These are phyloP conservation scores for Himalopsyche phryganea DNA, from an alignment of 1,140 invertebrate species.

Conservation along the genomic window DNA sequence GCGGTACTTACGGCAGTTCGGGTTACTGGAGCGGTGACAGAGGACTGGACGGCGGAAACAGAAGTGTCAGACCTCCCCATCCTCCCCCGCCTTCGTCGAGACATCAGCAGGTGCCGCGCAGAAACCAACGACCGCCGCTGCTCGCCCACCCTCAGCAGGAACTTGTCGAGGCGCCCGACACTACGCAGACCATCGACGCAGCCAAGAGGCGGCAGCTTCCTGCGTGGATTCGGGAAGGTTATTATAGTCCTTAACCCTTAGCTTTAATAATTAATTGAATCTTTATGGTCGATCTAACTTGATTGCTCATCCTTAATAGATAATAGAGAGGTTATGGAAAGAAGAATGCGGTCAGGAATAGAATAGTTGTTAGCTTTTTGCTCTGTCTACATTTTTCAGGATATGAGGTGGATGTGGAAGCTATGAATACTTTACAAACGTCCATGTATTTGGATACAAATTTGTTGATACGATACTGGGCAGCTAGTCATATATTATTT, in stretches of 20 bases:
- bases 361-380: too few relatives aligned
- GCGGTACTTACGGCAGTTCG: neutral
- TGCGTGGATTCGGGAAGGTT: slow-evolving; percentile 90
- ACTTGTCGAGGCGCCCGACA: slow-evolving; percentile 3
- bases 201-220: slow-evolving; percentile 87
- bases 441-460: too few relatives aligned
- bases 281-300: too few relatives aligned
- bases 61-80: neutral
- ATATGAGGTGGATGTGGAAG: too few relatives aligned
- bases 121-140: slow-evolving; percentile 8
- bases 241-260: neutral
- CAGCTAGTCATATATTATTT: too few relatives aligned
- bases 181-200: slow-evolving; percentile 65
- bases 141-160: slow-evolving; percentile 6
- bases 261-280: too few relatives aligned
- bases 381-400: too few relatives aligned
- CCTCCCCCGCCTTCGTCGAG: neutral
- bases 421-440: too few relatives aligned
- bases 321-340: too few relatives aligned
- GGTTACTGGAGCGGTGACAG: slow-evolving; percentile 30
- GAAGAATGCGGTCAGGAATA: too few relatives aligned
- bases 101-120: slow-evolving; percentile 4
- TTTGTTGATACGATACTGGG: too few relatives aligned
- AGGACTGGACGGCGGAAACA: slow-evolving; percentile 5
- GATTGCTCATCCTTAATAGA: too few relatives aligned